Conservation (phyloP, 2,888 invertebrate genomes). For the Eupelmus urozonus region DNA sequence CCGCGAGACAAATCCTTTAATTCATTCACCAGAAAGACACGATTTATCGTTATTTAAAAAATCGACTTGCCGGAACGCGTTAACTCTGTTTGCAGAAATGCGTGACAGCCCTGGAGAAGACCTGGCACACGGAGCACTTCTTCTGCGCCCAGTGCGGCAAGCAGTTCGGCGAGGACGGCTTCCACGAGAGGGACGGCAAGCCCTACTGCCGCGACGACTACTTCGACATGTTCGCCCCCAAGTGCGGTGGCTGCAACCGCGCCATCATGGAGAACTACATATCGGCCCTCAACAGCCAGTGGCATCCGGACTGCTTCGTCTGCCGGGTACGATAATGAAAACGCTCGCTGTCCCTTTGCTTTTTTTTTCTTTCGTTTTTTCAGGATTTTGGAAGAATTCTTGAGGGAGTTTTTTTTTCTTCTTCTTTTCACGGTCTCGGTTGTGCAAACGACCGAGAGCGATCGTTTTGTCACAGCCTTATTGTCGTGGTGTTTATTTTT, state of each 20-base stretch:
- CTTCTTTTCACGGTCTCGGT: neutral
- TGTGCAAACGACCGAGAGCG: neutral
- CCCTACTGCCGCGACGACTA: constrained; percentile 98
- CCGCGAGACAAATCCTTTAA: too few relatives aligned
- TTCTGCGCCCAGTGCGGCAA: constrained; percentile 98
- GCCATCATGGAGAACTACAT: constrained; percentile 99
- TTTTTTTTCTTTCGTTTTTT: neutral
- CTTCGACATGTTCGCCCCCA: constrained; percentile 98
- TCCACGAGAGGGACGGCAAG: constrained; percentile 97
- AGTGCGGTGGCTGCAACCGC: constrained; percentile 96
- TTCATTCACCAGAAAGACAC: too few relatives aligned
- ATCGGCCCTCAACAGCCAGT: constrained; percentile 97
- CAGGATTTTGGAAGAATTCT: too few relatives aligned
- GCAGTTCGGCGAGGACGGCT: constrained; percentile 98
- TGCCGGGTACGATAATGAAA: constrained; percentile 91
- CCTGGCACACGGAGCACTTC: constrained; percentile 99
- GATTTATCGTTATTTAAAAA: too few relatives aligned
- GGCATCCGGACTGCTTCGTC: constrained; percentile 99
- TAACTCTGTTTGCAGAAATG: constrained; percentile 94
- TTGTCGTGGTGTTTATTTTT: too few relatives aligned
- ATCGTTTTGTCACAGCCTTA: neutral
- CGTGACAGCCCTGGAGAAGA: constrained; percentile 97
- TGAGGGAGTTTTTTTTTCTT: too few relatives aligned
- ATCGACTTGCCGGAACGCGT: too few relatives aligned
- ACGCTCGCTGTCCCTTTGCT: neutral